These are phyloP conservation scores for Porites australiensis DNA, from an alignment of 64 coral and sea anemone genomes.

Conservation along the genomic window DNA sequence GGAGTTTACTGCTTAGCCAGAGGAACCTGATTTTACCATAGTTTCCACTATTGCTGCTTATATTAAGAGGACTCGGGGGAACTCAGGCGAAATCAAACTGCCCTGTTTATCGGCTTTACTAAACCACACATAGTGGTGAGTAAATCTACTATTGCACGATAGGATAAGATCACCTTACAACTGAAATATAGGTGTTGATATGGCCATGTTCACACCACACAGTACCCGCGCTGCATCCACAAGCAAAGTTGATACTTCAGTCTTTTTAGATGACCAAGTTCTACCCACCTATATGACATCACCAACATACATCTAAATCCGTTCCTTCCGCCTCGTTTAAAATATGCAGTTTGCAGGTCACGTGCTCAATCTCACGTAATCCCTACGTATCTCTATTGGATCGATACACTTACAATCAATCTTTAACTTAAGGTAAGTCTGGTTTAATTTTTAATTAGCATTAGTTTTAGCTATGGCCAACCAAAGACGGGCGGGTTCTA, in stretches of 20 bases:
- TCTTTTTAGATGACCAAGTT: neutral
- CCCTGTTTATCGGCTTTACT: constrained; percentile 12
- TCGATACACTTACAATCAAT: no score
- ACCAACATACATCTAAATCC: neutral
- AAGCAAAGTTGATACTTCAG: neutral
- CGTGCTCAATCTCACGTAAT: no score
- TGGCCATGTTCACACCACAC: constrained; percentile 33
- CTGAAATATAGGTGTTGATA: constrained; percentile 23
- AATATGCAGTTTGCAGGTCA: no score
- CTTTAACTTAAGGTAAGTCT: no score
- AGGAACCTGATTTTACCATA: constrained; percentile 1
- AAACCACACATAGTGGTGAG: constrained; percentile 16
- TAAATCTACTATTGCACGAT: constrained; percentile 39
- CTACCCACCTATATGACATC: no score
- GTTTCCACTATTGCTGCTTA: constrained; percentile 21
- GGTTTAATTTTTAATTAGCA: no score
- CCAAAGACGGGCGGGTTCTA: no score
- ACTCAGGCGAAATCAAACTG: constrained; percentile 15
- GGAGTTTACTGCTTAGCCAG: constrained; percentile 20
- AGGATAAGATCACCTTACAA: constrained; percentile 18
- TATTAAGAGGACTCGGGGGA: constrained; percentile 11
- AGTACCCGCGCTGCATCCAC: constrained; percentile 11
- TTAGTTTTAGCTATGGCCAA: no score
- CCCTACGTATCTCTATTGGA: no score
- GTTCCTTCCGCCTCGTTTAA: no score